These are phyloP conservation scores for Peromyscus californicus DNA, from an alignment of 2,113 vertebrate species.

Conservation along the genomic window DNA sequence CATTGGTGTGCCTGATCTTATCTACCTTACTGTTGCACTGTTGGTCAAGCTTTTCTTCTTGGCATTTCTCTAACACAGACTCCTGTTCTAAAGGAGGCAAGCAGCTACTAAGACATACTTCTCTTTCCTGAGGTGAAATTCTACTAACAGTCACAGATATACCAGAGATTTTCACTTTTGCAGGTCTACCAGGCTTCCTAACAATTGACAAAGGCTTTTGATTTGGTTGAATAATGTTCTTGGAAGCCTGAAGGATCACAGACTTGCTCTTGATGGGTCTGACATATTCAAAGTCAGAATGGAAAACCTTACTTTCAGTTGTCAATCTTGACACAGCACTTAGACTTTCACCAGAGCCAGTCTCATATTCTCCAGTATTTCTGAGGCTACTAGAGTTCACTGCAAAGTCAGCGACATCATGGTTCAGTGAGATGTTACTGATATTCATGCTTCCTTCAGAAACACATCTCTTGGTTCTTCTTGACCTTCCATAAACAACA, in stretches of 20 bases:
- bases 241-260: conserved; percentile 86
- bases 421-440: conserved; percentile 82
- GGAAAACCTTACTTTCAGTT: conserved; percentile 78
- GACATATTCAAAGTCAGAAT: conserved; percentile 87
- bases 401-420: conserved; percentile 72
- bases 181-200: conserved; percentile 95
- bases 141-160: conserved; percentile 95
- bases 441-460: conserved; percentile 90
- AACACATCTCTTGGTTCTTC: conserved; percentile 93
- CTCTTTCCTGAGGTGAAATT: conserved; percentile 93
- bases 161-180: conserved; percentile 97
- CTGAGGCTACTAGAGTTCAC: conserved; percentile 74
- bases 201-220: conserved; percentile 88
- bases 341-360: conserved; percentile 78
- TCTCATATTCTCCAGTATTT: conserved; percentile 78
- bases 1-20: conserved; percentile 69
- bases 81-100: conserved; percentile 86
- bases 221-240: conserved; percentile 89
- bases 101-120: conserved; percentile 92
- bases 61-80: conserved; percentile 77
- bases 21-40: conserved; percentile 66
- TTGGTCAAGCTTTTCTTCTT: conserved; percentile 76
- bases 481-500: conserved; percentile 95
- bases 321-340: conserved; percentile 80
- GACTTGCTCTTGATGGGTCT: conserved; percentile 89